Conservation (phyloP, 2,797 vertebrate genomes). For the Leptoclinus maculatus region DNA sequence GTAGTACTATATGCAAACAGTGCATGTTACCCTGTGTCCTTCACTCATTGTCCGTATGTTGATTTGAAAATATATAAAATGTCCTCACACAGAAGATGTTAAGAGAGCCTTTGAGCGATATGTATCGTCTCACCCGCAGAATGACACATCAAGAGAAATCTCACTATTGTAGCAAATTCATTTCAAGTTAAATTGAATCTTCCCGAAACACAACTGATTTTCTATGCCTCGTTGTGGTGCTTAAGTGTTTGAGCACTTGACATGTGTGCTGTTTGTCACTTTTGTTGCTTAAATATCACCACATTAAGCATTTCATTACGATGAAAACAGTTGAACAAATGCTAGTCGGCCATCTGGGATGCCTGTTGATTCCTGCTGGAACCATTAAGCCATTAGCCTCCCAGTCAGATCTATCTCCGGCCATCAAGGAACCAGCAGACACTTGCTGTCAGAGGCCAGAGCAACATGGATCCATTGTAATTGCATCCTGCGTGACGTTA, state of each 20-base stretch:
- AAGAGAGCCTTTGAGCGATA: not conserved
- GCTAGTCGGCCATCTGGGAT: constrained; percentile 37
- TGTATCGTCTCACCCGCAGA: not conserved
- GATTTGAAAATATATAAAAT: constrained; percentile 7
- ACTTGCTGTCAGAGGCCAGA: constrained; percentile 66
- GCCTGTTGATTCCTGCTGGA: constrained; percentile 37
- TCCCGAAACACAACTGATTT: no score
- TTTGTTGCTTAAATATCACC: constrained; percentile 55
- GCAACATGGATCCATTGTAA: constrained; percentile 65
- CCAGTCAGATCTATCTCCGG: constrained; percentile 67
- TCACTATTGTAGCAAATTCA: not conserved
- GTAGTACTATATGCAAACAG: not conserved
- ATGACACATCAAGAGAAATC: not conserved
- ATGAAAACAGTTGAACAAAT: constrained; percentile 55
- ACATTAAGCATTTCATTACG: constrained; percentile 65
- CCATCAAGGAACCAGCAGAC: constrained; percentile 63
- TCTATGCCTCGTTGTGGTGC: not conserved
- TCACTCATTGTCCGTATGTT: not conserved
- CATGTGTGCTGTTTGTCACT: constrained; percentile 4
- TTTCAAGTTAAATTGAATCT: not conserved
- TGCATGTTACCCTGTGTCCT: not conserved
- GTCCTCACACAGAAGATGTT: not conserved
- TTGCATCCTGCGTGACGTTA: constrained; percentile 69
- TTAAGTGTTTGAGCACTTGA: constrained; percentile 25
- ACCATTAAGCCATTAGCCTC: constrained; percentile 77